Conservation (phyloP, 2,113 vertebrate genomes). For the Lepus timidus region DNA sequence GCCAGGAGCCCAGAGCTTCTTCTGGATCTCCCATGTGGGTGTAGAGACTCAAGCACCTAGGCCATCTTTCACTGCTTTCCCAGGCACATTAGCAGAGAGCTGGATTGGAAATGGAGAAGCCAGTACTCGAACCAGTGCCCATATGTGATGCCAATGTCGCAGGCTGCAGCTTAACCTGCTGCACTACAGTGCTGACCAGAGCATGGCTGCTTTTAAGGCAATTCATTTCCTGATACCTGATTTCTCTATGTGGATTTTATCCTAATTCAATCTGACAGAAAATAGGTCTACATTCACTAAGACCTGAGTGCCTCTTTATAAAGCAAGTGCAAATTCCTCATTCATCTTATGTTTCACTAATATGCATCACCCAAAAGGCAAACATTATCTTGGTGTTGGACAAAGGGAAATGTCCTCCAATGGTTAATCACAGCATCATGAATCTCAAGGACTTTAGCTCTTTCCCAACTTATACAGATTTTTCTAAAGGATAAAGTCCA, state of each 20-base stretch:
- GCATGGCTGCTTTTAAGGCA: background rate
- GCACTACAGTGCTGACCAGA: too few species aligned
- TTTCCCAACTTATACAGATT: background rate
- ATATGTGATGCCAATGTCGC: too few species aligned
- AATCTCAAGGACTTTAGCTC: background rate
- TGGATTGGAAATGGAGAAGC: too few species aligned
- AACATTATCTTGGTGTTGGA: background rate
- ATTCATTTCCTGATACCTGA: background rate
- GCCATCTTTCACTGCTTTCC: too few species aligned
- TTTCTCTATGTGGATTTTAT: background rate
- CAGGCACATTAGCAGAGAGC: too few species aligned
- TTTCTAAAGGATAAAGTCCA: background rate
- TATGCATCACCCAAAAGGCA: background rate
- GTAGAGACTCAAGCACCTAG: too few species aligned
- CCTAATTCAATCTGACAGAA: background rate
- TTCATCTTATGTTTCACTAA: background rate
- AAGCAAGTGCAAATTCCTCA: background rate
- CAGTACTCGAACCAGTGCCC: too few species aligned
- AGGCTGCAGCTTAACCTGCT: too few species aligned
- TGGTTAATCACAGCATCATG: background rate
- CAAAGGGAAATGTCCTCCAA: background rate
- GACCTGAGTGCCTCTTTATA: background rate
- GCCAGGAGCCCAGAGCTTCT: too few species aligned
- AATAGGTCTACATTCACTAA: background rate
- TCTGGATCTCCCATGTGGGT: too few species aligned